A percentile compares a stretch with the other conserved stretches of the same genome.
These are phyloP conservation scores for Neomorphus geoffroyi DNA, from an alignment of 2,797 vertebrate genomes.

Conservation along the genomic window DNA sequence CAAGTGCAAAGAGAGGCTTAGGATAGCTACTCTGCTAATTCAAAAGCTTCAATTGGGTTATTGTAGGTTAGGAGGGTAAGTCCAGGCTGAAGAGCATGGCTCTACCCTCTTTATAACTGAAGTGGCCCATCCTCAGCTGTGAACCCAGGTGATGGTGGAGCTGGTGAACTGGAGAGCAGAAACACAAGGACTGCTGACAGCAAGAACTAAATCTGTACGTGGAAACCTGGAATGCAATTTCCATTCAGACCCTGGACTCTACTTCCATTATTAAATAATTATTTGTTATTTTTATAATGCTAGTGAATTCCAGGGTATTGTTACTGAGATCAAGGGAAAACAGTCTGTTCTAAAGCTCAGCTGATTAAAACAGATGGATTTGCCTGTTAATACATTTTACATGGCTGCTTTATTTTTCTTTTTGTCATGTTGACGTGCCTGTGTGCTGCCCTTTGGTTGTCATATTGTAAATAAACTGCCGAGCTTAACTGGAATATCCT, in stretches of 20 bases:
- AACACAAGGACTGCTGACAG: background rate
- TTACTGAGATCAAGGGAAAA: conserved; percentile 47
- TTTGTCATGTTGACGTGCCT: background rate
- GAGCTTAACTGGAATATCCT: conserved; percentile 3
- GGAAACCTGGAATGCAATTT: background rate
- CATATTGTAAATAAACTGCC: conserved; percentile 39
- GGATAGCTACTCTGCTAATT: background rate
- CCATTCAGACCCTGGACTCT: background rate
- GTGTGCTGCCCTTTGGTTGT: background rate
- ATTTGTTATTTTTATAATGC: conserved; percentile 23
- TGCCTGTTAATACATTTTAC: conserved; percentile 34
- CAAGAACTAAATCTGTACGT: background rate
- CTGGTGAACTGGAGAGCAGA: background rate
- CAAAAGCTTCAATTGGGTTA: background rate
- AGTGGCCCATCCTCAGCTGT: background rate
- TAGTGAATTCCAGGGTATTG: conserved; percentile 16
- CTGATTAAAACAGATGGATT: conserved; percentile 60
- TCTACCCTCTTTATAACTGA: background rate
- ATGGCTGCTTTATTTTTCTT: conserved; percentile 22
- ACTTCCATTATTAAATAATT: conserved; percentile 3
- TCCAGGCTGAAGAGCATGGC: background rate
- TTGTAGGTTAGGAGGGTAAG: background rate
- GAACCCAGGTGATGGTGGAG: background rate
- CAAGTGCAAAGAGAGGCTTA: background rate
- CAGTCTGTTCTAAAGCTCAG: conserved; percentile 35